A percentile compares a stretch with the other conserved stretches of the same genome.
These are phyloP conservation scores for Heliconius hermathena DNA, from an alignment of 1,140 invertebrate genomes.

Conservation along the genomic window DNA sequence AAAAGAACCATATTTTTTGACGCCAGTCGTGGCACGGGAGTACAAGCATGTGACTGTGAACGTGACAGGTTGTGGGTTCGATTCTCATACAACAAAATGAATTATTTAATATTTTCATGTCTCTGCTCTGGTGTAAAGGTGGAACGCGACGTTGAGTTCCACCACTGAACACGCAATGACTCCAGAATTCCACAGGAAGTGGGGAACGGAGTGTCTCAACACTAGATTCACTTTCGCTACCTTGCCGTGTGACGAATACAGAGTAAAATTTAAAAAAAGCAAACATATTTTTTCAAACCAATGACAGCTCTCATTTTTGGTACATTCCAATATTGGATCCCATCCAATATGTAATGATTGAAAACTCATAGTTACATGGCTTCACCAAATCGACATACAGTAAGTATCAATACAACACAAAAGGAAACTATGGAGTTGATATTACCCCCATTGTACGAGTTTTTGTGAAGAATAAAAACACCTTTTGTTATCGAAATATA, in stretches of 20 bases:
- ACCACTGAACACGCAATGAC: too few relatives aligned
- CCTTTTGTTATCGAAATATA: conserved; percentile 11
- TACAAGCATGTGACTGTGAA: too few relatives aligned
- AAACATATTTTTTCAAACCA: neutral
- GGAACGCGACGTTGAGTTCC: too few relatives aligned
- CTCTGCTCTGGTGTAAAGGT: too few relatives aligned
- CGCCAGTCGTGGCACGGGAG: neutral
- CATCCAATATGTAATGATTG: conserved; percentile 11
- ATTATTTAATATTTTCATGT: too few relatives aligned
- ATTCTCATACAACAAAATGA: too few relatives aligned
- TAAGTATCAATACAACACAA: conserved; percentile 19
- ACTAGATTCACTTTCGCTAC: neutral
- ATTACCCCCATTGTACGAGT: conserved; percentile 6
- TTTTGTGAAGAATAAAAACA: conserved; percentile 13
- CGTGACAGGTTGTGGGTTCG: too few relatives aligned
- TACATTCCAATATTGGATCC: neutral
- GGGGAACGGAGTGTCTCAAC: neutral
- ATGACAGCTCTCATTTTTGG: neutral
- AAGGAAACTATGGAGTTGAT: conserved; percentile 14
- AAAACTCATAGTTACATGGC: conserved; percentile 14
- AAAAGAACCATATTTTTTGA: too few relatives aligned
- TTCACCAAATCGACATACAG: neutral
- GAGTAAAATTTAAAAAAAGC: neutral
- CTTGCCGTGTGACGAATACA: neutral
- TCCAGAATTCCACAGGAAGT: too few relatives aligned